A percentile compares a stretch with the other conserved stretches of the same genome.
These are phyloP conservation scores for Chloebia gouldiae DNA, from an alignment of 2,113 vertebrate species.

Conservation along the genomic window DNA sequence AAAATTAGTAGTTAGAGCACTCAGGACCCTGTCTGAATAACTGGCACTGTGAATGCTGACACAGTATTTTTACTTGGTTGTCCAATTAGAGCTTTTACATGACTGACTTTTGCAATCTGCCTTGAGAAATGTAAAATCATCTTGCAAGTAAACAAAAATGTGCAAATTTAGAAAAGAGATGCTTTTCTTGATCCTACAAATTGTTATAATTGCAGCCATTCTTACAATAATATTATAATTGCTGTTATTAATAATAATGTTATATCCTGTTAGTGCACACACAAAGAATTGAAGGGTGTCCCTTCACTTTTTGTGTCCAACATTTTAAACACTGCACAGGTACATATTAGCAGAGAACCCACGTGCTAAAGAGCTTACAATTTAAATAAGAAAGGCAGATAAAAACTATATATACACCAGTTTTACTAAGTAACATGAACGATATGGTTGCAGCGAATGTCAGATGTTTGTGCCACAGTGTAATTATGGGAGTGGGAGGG, in stretches of 20 bases:
- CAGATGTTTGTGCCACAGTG: accelerated
- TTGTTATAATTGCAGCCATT: neutral
- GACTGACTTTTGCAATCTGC: neutral
- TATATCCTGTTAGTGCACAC: neutral
- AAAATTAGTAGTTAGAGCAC: neutral
- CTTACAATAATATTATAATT: neutral
- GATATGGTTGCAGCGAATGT: neutral
- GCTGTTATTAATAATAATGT: neutral
- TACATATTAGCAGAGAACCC: neutral
- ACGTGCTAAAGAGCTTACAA: neutral
- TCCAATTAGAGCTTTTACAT: neutral
- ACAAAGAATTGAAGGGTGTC: neutral
- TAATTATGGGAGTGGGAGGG: neutral
- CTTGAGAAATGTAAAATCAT: neutral
- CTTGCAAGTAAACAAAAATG: neutral
- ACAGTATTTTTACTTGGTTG: neutral
- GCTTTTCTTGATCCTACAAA: neutral
- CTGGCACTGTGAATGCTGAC: neutral
- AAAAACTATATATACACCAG: neutral
- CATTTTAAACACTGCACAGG: neutral
- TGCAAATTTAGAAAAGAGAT: neutral
- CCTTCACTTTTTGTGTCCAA: neutral
- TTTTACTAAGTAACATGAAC: neutral
- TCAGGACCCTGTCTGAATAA: neutral
- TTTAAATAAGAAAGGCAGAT: neutral